Evolutionary conservation across 2,113 vertebrate species (phyloP), one percentile per base, ranked within the genome.

Genomic region (Callionymus lyra): DNA sequence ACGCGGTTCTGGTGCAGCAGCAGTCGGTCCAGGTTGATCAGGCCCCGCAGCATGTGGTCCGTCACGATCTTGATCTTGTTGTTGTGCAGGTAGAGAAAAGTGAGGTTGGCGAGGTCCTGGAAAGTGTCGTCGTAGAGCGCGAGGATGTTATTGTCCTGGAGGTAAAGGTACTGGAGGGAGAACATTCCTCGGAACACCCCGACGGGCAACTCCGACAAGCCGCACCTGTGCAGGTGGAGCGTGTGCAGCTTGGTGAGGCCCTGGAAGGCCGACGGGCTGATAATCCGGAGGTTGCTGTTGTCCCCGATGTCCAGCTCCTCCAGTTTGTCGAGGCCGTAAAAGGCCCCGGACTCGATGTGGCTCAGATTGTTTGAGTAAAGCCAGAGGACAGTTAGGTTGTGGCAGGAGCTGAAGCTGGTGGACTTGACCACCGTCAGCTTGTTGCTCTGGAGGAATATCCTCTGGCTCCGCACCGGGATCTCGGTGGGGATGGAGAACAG

Each of bases 391-490:
- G 89, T 96, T 65, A 98, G 88, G 73, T 98, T 98, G 64, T 87
- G 91, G 66, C 89, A 89, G 16, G 86, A 92, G 50, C 90, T 91
- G 80, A 98, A 97, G 81, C 91, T 86, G 52, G 88, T 89, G 10
- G 93, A 90, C 3, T 76, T 82, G 56, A 98, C 86, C 19, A 89
- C 79, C 0, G 87, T 82, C 13, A 99, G 91, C 53, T 80, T 89
- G 85, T 99, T 99, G 86, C 85, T 94, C 65, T 98, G 94, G 13
- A 99, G 88, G 80, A 94, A 98, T 81, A 98, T 89, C 50, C 94
- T 85, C 76, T 98, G 93, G 79, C 90, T 97, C 63, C 89, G 83
- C 38, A 88, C 76, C 0, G 96, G 94, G 67, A 99, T 99, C 79
- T 90, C 89, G 0, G 81, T 44, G 16, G 96, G 94, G 57, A 99